These are phyloP conservation scores for Otolemur crassicaudatus DNA, from an alignment of 2,797 vertebrate species.

Conservation along the genomic window DNA sequence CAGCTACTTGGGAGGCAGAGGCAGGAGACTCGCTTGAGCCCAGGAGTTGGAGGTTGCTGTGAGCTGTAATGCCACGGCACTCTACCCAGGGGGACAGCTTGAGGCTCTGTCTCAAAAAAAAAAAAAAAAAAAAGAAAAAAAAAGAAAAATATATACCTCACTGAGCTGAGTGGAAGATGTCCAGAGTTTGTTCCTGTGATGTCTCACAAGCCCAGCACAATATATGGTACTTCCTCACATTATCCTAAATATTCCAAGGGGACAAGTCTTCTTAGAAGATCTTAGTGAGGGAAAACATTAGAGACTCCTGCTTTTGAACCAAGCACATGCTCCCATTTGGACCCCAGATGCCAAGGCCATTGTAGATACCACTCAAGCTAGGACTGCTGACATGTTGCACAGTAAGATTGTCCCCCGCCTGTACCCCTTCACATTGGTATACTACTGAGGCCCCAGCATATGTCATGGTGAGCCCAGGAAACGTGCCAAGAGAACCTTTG, in stretches of 20 bases:
- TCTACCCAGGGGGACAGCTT: no score
- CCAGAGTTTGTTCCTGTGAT: neutral
- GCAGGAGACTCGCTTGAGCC: no score
- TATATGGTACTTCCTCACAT: neutral
- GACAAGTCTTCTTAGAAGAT: neutral
- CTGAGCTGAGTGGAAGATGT: neutral
- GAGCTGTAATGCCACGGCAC: no score
- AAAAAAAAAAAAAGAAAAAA: no score
- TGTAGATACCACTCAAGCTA: neutral
- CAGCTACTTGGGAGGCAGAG: no score
- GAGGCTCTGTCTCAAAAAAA: no score
- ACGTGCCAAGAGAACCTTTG: neutral
- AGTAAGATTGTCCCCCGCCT: neutral
- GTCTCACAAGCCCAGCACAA: neutral
- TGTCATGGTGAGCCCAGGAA: neutral
- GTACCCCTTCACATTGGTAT: neutral
- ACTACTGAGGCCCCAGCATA: neutral
- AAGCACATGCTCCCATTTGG: neutral
- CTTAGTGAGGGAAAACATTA: neutral
- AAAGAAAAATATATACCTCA: neutral
- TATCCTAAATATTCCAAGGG: neutral
- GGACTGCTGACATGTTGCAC: neutral
- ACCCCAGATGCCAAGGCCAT: neutral
- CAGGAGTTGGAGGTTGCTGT: no score
- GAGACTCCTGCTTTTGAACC: neutral